A percentile compares a stretch with the other conserved stretches of the same genome.
Conservation (phyloP, 2,888 invertebrate species). For the Azorinus chamasolen region DNA sequence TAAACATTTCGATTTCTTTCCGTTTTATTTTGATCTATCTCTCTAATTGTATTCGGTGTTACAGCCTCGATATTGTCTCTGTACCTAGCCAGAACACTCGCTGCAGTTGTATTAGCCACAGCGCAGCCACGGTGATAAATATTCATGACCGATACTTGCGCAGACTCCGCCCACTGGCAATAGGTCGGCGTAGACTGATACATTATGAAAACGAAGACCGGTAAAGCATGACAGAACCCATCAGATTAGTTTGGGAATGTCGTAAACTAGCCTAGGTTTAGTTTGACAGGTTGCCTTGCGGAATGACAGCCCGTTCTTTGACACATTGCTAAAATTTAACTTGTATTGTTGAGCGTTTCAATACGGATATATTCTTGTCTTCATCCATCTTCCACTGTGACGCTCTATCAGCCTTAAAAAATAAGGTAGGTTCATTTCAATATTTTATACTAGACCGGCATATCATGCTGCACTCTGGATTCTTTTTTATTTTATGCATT, state of each 20-base stretch:
- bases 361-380: conserved; percentile 60
- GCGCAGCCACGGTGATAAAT: conserved; percentile 38
- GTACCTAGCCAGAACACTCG: not conserved
- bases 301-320: conserved; percentile 63
- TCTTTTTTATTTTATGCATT: too few relatives aligned
- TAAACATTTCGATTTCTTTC: conserved; percentile 67
- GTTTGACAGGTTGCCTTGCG: conserved; percentile 61
- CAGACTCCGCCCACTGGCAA: conserved; percentile 57
- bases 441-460: conserved; percentile 32
- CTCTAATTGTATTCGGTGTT: conserved; percentile 58
- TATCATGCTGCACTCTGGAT: too few relatives aligned
- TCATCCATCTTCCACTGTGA: conserved; percentile 52
- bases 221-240: conserved; percentile 66
- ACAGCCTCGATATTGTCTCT: conserved; percentile 14
- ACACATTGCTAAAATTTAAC: conserved; percentile 69
- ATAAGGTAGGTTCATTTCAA: conserved; percentile 66
- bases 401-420: conserved; percentile 34
- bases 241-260: conserved; percentile 60
- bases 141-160: conserved; percentile 40
- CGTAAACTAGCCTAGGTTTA: conserved; percentile 66
- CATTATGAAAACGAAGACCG: conserved; percentile 66
- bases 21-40: conserved; percentile 66
- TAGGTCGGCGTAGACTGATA: conserved; percentile 62
- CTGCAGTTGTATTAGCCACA: conserved; percentile 20
- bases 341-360: conserved; percentile 58